These are phyloP conservation scores for Megaustenia siamemsis DNA, from an alignment of 2,888 invertebrate genomes.

Conservation along the genomic window DNA sequence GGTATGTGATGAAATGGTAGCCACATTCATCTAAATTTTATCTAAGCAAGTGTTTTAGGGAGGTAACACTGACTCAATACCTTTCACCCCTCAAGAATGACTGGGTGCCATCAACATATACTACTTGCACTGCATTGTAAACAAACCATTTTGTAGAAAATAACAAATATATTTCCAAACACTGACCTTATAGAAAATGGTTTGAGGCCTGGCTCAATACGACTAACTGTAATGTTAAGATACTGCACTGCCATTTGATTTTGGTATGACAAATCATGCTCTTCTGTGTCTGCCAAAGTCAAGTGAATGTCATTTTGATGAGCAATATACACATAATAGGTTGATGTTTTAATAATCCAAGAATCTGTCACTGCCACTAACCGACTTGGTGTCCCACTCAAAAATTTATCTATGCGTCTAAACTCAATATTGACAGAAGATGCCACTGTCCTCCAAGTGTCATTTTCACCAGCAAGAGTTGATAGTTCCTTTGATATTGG, in stretches of 20 bases:
- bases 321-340: slow-evolving; percentile 87
- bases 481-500: slow-evolving; percentile 86
- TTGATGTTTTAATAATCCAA: slow-evolving; percentile 91
- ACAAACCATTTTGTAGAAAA: background rate
- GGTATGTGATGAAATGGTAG: too few relatives aligned
- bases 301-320: slow-evolving; percentile 89
- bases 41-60: too few relatives aligned
- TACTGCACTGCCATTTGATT: slow-evolving; percentile 89
- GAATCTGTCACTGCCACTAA: slow-evolving; percentile 85
- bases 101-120: too few relatives aligned
- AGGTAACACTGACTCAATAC: too few relatives aligned
- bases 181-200: slow-evolving; percentile 82
- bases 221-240: slow-evolving; percentile 87
- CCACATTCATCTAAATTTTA: too few relatives aligned
- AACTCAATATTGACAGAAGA: slow-evolving; percentile 87
- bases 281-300: slow-evolving; percentile 86
- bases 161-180: slow-evolving; percentile 71
- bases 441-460: slow-evolving; percentile 86
- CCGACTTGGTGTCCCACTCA: slow-evolving; percentile 75
- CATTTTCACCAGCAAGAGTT: slow-evolving; percentile 63
- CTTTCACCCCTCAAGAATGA: too few relatives aligned
- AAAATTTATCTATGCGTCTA: slow-evolving; percentile 82
- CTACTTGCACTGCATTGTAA: too few relatives aligned
- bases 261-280: slow-evolving; percentile 83
- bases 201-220: slow-evolving; percentile 70